Evolutionary conservation across 1,140 invertebrate species (phyloP), one percentile per base, ranked within the genome.

Genomic region (Penaeus japonicus): DNA sequence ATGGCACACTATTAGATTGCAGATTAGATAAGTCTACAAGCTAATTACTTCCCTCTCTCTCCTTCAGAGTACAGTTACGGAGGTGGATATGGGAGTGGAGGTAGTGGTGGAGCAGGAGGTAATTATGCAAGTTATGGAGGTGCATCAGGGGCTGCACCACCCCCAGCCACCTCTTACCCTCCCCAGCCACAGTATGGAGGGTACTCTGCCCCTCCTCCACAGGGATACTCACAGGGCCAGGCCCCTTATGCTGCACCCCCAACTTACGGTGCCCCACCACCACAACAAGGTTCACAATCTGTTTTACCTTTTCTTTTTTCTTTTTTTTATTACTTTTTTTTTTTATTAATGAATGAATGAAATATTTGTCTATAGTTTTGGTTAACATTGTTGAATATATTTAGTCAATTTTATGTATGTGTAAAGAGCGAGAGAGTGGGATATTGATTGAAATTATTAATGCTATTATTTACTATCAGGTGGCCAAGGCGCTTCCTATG

Each of bases 151-250:
- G 80, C 89, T 84, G 89, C 89, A 22, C 89, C 89, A 18, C 89
- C 89, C 30, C 85, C 89, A 32, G 86, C 89, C 20, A 85, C 89
- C 27, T 80, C 85, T 17, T 87, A 88, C 53, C 55, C 85, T 53
- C 89, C 85, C 27, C 89, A 88, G n/a, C 89, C 85, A 30, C 85
- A 87, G 62, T 90, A 90, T 85, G 89, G 89, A 30, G 85, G 86
- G 39, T 90, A 90, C 82, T 90, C 89, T 20, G 89, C 89, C 53
- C 89, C 89, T 24, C 89, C 89, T 22, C 89, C 89, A 24, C 85
- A 90, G 59, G 80, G 89, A 27, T 90, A 90, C 70, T 90, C 89
- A 27, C 89, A 87, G 77, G 84, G 62, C 73, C 85, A 80, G 75
- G 75, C 81, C 75, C 85, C 81, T 39, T 90, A 87, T 57, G 83